Evolutionary conservation across 2,113 vertebrate genomes (phyloP).

Genomic region (Aegithalos caudatus): DNA sequence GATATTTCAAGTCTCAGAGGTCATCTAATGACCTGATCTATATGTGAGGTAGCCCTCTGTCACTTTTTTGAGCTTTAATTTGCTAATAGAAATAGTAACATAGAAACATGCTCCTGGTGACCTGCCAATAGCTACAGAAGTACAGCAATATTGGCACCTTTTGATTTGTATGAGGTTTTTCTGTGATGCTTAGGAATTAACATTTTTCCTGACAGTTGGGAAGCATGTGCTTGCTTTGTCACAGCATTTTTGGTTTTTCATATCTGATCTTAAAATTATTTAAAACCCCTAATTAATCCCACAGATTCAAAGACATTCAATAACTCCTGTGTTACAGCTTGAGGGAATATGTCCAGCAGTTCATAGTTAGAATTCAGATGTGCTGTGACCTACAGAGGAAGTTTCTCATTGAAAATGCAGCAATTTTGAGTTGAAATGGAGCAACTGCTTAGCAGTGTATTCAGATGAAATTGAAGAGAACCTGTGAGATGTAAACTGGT

Average conservation of each 20-base stretch:
- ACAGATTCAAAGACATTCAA: background rate
- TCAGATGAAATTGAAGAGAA: background rate
- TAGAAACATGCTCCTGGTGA: background rate
- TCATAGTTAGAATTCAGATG: background rate
- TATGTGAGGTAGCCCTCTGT: background rate
- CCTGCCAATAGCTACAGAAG: background rate
- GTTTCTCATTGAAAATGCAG: background rate
- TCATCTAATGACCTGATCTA: background rate
- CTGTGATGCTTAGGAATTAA: background rate
- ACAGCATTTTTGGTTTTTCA: background rate
- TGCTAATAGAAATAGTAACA: background rate
- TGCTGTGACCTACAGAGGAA: background rate
- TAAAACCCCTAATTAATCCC: background rate
- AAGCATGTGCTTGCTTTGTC: background rate
- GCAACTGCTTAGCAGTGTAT: background rate
- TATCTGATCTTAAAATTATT: background rate
- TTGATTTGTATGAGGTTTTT: background rate
- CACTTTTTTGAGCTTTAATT: background rate
- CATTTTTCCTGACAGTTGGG: background rate
- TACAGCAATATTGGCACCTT: background rate
- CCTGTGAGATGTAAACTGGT: background rate
- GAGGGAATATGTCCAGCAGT: background rate
- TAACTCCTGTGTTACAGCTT: background rate
- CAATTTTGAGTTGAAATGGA: background rate
- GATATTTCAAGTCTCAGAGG: background rate